A percentile compares a stretch with the other conserved stretches of the same genome.
phyloP scores from a whole-genome alignment of 2,113 vertebrate species.

The Alaudala cheleensis region DNA sequence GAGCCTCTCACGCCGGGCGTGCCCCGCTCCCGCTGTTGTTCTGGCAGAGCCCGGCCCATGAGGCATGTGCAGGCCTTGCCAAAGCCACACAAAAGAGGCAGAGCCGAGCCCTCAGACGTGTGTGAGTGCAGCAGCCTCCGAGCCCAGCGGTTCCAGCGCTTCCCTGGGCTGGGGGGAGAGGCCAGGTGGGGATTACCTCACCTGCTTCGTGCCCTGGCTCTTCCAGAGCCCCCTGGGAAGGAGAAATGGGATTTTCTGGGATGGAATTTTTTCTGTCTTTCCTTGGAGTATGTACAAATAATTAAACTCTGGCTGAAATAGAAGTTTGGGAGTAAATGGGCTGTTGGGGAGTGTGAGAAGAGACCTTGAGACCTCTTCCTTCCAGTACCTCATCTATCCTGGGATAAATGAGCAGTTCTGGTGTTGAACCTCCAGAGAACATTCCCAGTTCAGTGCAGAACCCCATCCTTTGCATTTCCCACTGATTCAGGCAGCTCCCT shows the following conservation, averaged over 20 bases:
- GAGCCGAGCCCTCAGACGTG: slow-evolving; percentile 29
- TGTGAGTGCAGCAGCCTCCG: not conserved
- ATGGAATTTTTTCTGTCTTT: not conserved
- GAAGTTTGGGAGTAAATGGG: not conserved
- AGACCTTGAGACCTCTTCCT: not conserved
- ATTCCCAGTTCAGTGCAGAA: not conserved
- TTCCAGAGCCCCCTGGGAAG: not conserved
- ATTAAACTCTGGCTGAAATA: not conserved
- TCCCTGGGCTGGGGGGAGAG: slow-evolving; percentile 5
- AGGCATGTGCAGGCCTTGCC: slow-evolving; percentile 43
- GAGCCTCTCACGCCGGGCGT: slow-evolving; percentile 28
- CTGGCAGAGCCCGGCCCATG: slow-evolving; percentile 31
- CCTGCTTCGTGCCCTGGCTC: not conserved
- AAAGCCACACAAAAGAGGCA: slow-evolving; percentile 61
- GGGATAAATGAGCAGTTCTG: not conserved
- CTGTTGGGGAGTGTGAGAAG: not conserved
- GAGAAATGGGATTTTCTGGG: not conserved
- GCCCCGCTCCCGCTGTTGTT: not conserved
- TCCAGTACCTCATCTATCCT: not conserved
- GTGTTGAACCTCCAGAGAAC: not conserved
- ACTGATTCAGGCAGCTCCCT: not conserved
- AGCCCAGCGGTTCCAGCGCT: not conserved
- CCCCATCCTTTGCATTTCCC: not conserved
- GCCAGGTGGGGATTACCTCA: not conserved
- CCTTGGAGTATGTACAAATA: not conserved